Percentiles rank a stretch among this genome's conserved stretches.
These are phyloP conservation scores for Aricia artaxerxes DNA, from an alignment of 2,888 invertebrate genomes.

Conservation along the genomic window DNA sequence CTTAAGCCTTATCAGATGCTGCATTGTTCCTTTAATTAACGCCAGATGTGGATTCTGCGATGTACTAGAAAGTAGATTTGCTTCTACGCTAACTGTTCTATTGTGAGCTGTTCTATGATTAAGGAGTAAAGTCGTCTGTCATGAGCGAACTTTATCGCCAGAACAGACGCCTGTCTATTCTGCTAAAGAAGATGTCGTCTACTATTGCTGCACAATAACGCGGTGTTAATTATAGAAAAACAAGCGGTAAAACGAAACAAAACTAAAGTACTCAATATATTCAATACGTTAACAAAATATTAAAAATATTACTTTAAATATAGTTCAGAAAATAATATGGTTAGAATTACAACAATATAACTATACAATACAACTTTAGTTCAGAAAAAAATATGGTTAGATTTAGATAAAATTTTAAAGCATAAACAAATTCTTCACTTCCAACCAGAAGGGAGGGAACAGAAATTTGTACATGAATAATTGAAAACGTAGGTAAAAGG, in stretches of 20 bases:
- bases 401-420: neutral
- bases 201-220: too few species aligned
- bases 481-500: slow-evolving; percentile 71
- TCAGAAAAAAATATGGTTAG: neutral
- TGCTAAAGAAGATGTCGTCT: neutral
- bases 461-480: slow-evolving; percentile 71
- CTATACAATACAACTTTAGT: too few species aligned
- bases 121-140: neutral
- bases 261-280: too few species aligned
- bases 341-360: too few species aligned
- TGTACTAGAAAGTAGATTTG: slow-evolving; percentile 18
- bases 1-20: slow-evolving; percentile 60
- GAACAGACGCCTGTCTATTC: neutral
- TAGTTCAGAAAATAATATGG: neutral
- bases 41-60: slow-evolving; percentile 22
- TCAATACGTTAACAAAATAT: neutral
- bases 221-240: neutral
- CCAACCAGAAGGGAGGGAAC: slow-evolving; percentile 45
- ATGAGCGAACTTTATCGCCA: neutral
- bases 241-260: too few species aligned
- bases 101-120: slow-evolving; percentile 2
- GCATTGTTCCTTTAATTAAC: slow-evolving; percentile 70
- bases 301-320: neutral
- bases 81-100: slow-evolving; percentile 7
- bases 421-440: slow-evolving; percentile 15